These are phyloP conservation scores for Melieria picta DNA, from an alignment of 2,888 invertebrate genomes.

Conservation along the genomic window DNA sequence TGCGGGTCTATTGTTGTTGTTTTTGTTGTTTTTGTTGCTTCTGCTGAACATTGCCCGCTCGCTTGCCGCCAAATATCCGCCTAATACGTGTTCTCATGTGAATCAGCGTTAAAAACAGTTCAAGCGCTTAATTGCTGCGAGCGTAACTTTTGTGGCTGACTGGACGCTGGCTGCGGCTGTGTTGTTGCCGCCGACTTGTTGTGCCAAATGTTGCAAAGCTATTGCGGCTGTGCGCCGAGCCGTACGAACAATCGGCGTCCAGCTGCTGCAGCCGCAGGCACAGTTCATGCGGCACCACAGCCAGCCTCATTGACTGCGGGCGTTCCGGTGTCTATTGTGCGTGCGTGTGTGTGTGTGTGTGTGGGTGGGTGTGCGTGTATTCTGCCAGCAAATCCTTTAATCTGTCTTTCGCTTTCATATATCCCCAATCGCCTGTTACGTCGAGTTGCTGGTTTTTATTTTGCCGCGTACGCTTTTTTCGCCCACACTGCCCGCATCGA, in stretches of 20 bases:
- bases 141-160: background rate
- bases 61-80: too few relatives aligned
- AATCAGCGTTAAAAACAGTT: constrained; percentile 24
- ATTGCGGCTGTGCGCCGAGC: background rate
- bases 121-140: constrained; percentile 26
- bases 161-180: background rate
- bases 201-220: background rate
- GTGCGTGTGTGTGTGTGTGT: background rate
- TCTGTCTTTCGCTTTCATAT: constrained; percentile 11
- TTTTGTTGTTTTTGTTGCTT: background rate
- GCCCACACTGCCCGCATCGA: too few relatives aligned
- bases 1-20: background rate
- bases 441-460: too few relatives aligned
- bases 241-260: background rate
- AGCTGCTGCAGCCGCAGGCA: background rate
- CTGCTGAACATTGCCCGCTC: background rate
- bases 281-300: too few relatives aligned
- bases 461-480: too few relatives aligned
- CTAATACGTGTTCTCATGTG: background rate
- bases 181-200: background rate
- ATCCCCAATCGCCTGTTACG: too few relatives aligned
- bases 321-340: background rate
- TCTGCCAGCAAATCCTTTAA: constrained; percentile 8
- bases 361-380: constrained; percentile 1
- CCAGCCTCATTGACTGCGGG: background rate